These are phyloP conservation scores for Illadopsis cleaveri DNA, from an alignment of 2,113 vertebrate genomes.

Conservation along the genomic window DNA sequence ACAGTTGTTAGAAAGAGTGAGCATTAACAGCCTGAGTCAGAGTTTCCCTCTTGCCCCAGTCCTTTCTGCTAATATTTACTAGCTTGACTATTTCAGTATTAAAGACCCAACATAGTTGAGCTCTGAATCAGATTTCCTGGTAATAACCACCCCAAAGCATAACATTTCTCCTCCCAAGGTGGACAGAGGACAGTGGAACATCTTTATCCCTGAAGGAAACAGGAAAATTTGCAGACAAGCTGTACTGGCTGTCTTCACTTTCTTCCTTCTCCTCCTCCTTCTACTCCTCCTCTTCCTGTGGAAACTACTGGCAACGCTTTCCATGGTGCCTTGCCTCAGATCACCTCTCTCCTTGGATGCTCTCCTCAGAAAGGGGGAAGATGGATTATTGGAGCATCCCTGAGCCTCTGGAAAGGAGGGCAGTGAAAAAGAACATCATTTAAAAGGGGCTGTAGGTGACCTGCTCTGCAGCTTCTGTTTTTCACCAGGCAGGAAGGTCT, in stretches of 20 bases:
- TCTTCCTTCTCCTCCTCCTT: neutral
- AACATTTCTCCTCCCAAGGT: conserved; percentile 29
- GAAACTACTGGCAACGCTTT: neutral
- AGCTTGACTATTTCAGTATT: neutral
- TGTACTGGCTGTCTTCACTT: neutral
- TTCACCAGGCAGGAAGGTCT: neutral
- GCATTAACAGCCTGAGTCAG: neutral
- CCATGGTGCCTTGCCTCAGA: neutral
- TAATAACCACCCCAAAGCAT: conserved; percentile 29
- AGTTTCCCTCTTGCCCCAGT: neutral
- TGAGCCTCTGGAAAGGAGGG: neutral
- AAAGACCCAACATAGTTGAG: neutral
- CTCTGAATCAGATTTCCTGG: conserved; percentile 38
- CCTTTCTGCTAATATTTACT: conserved; percentile 25
- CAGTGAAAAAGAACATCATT: neutral
- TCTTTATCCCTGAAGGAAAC: neutral
- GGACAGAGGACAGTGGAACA: neutral
- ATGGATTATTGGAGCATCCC: neutral
- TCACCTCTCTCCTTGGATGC: conserved; percentile 7
- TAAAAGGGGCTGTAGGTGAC: neutral
- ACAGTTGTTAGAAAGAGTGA: conserved; percentile 43
- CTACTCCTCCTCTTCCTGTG: neutral
- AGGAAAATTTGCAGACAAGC: neutral
- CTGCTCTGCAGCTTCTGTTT: neutral
- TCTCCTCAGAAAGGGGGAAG: neutral